These are phyloP conservation scores for Baronia brevicornis DNA, from an alignment of 2,888 invertebrate genomes.

Conservation along the genomic window DNA sequence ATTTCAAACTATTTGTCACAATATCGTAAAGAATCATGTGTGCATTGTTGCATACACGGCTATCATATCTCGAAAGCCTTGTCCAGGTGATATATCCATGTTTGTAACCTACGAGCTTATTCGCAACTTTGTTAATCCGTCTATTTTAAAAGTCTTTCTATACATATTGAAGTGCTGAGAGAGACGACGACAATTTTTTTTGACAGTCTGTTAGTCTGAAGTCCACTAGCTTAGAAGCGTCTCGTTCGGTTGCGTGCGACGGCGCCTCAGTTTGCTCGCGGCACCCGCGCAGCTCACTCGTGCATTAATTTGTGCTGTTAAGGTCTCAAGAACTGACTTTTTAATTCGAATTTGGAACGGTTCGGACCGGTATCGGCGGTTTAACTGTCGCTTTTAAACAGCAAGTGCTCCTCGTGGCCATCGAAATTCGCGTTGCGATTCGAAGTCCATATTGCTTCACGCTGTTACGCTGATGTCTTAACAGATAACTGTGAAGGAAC, in stretches of 20 bases:
- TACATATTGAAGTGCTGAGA: constrained; percentile 23
- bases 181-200: constrained; percentile 38
- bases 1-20: constrained; percentile 32
- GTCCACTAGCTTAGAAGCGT: constrained; percentile 57
- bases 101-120: constrained; percentile 57
- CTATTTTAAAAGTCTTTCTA: constrained; percentile 37
- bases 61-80: constrained; percentile 58
- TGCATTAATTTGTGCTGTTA: constrained; percentile 31
- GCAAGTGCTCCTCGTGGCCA: constrained; percentile 45
- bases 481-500: constrained; percentile 66
- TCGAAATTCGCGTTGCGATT: constrained; percentile 65
- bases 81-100: constrained; percentile 57
- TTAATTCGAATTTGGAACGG: constrained; percentile 61
- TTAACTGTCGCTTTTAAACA: constrained; percentile 59
- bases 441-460: constrained; percentile 59
- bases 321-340: constrained; percentile 33
- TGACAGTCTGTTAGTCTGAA: constrained; percentile 67
- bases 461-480: constrained; percentile 55
- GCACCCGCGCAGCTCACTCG: constrained; percentile 69
- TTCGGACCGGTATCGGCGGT: constrained; percentile 64
- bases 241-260: constrained; percentile 51
- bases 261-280: constrained; percentile 66
- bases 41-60: constrained; percentile 47
- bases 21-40: constrained; percentile 31
- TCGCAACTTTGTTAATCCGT: constrained; percentile 53